Conservation (phyloP, 2,113 vertebrate genomes). For the Chionis minor region DNA sequence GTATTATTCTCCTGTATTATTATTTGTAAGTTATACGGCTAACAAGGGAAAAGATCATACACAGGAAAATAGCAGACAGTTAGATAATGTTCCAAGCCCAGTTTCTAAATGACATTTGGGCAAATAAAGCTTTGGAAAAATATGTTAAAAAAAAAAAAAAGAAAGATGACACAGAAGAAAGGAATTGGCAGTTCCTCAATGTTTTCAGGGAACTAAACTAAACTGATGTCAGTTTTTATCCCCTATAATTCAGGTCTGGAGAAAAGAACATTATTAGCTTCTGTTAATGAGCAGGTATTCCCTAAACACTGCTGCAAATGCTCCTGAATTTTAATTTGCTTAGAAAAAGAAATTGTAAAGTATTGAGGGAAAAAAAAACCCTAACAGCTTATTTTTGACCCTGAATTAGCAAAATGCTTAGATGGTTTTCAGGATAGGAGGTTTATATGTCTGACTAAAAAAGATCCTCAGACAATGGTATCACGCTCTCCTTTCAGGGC, state of each 20-base stretch:
- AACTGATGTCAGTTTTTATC: background rate
- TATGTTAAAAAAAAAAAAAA: background rate
- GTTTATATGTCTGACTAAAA: background rate
- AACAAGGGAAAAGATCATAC: slow-evolving; percentile 59
- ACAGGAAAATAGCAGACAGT: slow-evolving; percentile 44
- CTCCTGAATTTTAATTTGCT: slow-evolving; percentile 14
- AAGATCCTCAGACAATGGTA: slow-evolving; percentile 8
- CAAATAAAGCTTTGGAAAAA: slow-evolving; percentile 24
- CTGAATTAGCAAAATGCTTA: background rate
- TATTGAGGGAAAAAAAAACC: background rate
- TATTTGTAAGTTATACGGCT: slow-evolving; percentile 56
- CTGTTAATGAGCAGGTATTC: slow-evolving; percentile 53
- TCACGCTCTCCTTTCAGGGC: slow-evolving; percentile 29
- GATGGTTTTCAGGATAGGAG: background rate
- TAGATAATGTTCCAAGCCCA: slow-evolving; percentile 29
- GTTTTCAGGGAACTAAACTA: background rate
- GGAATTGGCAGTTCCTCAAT: background rate
- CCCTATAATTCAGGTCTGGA: background rate
- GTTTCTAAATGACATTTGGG: slow-evolving; percentile 24
- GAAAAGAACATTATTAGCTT: slow-evolving; percentile 13
- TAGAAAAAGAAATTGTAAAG: background rate
- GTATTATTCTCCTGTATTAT: slow-evolving; percentile 56
- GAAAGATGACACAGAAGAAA: background rate
- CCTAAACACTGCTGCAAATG: slow-evolving; percentile 2
- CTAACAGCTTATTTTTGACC: background rate